phyloP scores from a whole-genome alignment of 2,113 vertebrate species.

The Melanostigma gelatinosum region DNA sequence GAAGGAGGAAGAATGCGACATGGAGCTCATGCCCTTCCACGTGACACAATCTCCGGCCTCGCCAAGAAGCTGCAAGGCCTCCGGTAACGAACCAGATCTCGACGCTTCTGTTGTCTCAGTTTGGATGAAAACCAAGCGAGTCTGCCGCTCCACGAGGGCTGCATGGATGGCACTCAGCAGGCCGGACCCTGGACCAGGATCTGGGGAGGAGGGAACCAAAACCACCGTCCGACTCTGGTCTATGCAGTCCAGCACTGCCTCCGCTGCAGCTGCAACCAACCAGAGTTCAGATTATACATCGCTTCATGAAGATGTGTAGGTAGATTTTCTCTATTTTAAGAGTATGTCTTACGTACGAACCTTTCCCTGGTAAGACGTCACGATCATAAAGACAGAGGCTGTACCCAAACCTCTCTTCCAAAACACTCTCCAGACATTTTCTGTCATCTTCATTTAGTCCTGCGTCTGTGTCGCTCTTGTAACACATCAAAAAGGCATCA shows the following conservation, averaged over 20 bases:
- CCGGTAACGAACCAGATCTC: constrained; percentile 66
- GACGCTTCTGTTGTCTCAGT: constrained; percentile 68
- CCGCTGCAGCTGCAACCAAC: constrained; percentile 76
- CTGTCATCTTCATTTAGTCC: constrained; percentile 58
- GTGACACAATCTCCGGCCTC: constrained; percentile 83
- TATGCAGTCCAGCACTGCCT: constrained; percentile 86
- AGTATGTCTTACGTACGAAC: constrained; percentile 39
- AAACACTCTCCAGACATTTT: constrained; percentile 45
- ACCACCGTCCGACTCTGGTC: constrained; percentile 88
- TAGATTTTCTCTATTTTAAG: no score
- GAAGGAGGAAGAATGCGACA: constrained; percentile 83
- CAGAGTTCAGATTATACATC: constrained; percentile 19
- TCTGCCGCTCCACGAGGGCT: constrained; percentile 90
- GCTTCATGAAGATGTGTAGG: not conserved
- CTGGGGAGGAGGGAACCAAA: constrained; percentile 84
- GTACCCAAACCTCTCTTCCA: constrained; percentile 76
- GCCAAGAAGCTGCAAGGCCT: constrained; percentile 84
- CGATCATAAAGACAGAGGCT: constrained; percentile 77
- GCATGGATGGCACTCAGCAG: constrained; percentile 88
- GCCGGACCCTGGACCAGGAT: constrained; percentile 68
- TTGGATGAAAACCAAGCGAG: constrained; percentile 87
- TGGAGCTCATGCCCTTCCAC: constrained; percentile 84
- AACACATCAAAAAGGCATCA: constrained; percentile 77
- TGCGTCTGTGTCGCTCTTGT: constrained; percentile 44
- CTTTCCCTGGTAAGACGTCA: constrained; percentile 73